Base-by-base conservation (phyloP, 2,113 vertebrate species). In the Sturnus vulgaris region DNA sequence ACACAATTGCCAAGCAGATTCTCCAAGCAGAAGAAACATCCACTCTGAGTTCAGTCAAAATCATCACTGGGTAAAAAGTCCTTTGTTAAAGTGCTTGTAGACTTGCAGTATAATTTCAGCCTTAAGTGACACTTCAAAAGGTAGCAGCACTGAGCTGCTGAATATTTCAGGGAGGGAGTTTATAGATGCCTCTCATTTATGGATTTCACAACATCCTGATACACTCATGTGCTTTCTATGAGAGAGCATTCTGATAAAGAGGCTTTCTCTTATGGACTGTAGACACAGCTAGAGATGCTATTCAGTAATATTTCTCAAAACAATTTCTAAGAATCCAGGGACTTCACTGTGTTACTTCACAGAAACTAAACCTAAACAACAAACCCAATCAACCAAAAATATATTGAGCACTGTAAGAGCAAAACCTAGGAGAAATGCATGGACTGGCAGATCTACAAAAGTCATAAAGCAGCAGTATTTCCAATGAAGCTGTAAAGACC, bases 1-100 rank as follows among this genome's bases (percentile, higher is more conserved):
- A 24, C 3, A 15, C 0, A 0, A 50, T 2, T 50, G 46, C 30
- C 59, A 75, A 68, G 27, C 17, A 86, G 15, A 7, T 6, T 86
- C 37, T 70, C 15, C 17, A 25, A 52, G 31, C 4, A 44, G 37
- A 66, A 47, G 28, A 70, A 66, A 35, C 65, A 49, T 5, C 82
- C 16, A 4, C 10, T 15, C 31, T 55, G 15, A 49, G 31, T 53
- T 64, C 49, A 37, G 37, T 15, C 15, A 20, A 86, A 79, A 70
- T 20, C 15, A 57, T 21, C 1, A 1, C 2, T 2, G 14, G 12
- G 14, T 46, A 7, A 49, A 33, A 78, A 28, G 19, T 27, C 14
- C 14, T 73, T 49, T 73, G 28, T 30, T 57, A 12, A 28, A 80
- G 28, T 42, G 19, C 12, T 24, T 64, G 24, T 44, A 46, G 27